phyloP scores from a whole-genome alignment of 2,113 vertebrate genomes.

The Oxyura jamaicensis region DNA sequence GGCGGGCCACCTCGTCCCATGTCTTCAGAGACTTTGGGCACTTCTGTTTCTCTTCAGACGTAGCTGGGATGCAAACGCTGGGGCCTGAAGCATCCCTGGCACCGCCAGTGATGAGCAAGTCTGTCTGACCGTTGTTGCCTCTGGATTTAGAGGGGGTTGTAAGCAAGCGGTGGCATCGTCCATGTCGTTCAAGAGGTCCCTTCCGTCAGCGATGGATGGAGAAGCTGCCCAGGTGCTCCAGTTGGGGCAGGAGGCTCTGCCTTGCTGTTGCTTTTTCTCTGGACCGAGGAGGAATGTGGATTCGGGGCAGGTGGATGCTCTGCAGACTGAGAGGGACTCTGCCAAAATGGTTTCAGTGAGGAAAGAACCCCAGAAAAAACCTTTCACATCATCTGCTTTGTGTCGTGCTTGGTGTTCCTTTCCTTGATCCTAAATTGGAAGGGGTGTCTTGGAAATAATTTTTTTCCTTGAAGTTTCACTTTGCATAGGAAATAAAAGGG shows the following conservation, averaged over 20 bases:
- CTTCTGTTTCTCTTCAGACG: neutral
- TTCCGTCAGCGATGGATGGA: neutral
- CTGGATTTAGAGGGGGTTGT: neutral
- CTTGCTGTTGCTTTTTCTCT: neutral
- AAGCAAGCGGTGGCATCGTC: neutral
- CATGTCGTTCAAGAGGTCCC: neutral
- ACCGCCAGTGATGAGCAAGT: no score
- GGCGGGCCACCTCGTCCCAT: rapidly evolving
- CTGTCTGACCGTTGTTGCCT: neutral
- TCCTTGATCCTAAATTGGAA: neutral
- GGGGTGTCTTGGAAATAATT: neutral
- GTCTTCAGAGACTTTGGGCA: neutral
- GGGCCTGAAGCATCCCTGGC: neutral
- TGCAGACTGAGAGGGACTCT: rapidly evolving
- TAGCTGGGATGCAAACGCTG: neutral
- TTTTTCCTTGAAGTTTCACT: neutral
- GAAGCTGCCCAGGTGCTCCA: rapidly evolving
- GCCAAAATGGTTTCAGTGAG: neutral
- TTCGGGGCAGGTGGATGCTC: neutral
- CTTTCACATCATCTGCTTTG: neutral
- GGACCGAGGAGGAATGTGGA: neutral
- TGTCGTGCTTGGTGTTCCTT: neutral
- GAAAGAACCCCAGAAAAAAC: neutral
- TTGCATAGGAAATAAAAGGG: neutral
- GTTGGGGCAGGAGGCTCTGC: neutral